These are phyloP conservation scores for Onychostruthus taczanowskii DNA, from an alignment of 2,113 vertebrate species.

Conservation along the genomic window DNA sequence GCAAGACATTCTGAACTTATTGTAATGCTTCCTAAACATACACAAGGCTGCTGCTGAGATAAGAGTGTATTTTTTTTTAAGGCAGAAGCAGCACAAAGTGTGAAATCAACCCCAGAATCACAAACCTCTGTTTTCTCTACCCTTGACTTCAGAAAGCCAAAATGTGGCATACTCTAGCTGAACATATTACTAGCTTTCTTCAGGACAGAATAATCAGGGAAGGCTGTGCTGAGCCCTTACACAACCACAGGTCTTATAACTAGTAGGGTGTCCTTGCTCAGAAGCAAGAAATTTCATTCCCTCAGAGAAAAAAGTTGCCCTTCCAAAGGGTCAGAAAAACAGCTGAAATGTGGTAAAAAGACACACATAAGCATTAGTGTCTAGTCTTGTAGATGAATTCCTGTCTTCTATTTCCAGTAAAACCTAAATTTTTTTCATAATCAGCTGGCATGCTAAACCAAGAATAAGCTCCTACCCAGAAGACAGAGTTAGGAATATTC, in stretches of 20 bases:
- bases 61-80: not conserved
- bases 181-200: not conserved
- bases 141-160: not conserved
- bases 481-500: not conserved
- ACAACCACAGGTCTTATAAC: not conserved
- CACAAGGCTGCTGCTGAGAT: not conserved
- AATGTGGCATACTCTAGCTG: not conserved
- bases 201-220: not conserved
- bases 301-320: not conserved
- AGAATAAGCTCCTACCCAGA: not conserved
- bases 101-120: not conserved
- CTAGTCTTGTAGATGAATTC: not conserved
- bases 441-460: not conserved
- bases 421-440: not conserved
- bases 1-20: not conserved
- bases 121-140: not conserved
- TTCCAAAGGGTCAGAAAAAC: not conserved
- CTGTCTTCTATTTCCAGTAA: not conserved
- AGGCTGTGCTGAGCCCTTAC: not conserved
- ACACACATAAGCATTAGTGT: not conserved
- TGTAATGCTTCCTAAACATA: not conserved
- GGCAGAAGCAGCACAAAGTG: not conserved
- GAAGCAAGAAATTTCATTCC: not conserved
- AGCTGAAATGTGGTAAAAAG: not conserved
- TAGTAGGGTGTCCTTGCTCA: not conserved